Base-by-base conservation (phyloP, 2,797 vertebrate species). In the Rhabdomys pumilio region DNA sequence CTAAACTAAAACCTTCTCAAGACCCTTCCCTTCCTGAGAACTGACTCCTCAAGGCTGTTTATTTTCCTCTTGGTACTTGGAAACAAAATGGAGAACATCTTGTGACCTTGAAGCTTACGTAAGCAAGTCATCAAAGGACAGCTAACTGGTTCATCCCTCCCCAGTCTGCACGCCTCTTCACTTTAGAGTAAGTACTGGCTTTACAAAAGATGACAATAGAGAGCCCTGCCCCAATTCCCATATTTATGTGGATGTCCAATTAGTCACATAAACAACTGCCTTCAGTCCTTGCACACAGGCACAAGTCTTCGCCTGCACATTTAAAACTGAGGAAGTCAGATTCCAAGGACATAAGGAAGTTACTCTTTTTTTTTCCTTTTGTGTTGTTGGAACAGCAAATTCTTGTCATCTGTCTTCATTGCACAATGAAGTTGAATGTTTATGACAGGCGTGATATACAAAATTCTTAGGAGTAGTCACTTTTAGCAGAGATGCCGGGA, bases 361-460 rank as follows among this genome's bases (percentile, higher is more conserved):
- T 79, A 61, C 65, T 92, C 59, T 57, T 83, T 44, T 69, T 44
- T 44, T 44, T 88, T 82, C 76, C n/a, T 55, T 72, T 72, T 15
- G 75, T 6, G 20, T 93, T 94, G 69, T 94, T 95, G 92, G 91
- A 96, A 91, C 96, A 97, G 95, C 96, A 97, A 95, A 97, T 97
- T 96, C 95, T 97, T 96, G 89, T 98, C 97, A 96, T 97, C 94
- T 97, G 92, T 96, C 96, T 97, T 96, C 41, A 76, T 96, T 98
- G 97, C 87, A 96, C 95, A 97, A 96, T 85, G 92, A 96, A 95
- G 84, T 86, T 97, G 94, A 97, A 93, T 97, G 96, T 96, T 97
- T 95, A 95, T 96, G 95, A 96, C 95, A 98, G 89, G 84, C 57
- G 0, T 83, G 92, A 97, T 98, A 95, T 55, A 97, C 92, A 95